These are phyloP conservation scores for Chesias legatella DNA, from an alignment of 2,888 invertebrate genomes.

Conservation along the genomic window DNA sequence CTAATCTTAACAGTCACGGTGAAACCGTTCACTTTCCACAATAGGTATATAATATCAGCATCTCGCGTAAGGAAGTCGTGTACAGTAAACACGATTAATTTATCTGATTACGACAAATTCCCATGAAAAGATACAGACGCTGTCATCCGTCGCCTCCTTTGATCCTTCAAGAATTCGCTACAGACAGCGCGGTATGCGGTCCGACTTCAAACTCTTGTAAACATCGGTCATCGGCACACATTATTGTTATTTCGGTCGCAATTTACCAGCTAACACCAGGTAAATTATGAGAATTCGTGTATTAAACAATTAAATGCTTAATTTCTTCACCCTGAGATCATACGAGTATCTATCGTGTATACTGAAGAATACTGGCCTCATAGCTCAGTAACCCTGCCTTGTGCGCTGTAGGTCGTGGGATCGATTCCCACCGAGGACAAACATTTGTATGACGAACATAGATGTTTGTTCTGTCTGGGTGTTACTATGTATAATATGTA, in stretches of 20 bases:
- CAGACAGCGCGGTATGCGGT: constrained; percentile 41
- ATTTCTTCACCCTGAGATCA: constrained; percentile 3
- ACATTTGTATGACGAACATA: no score
- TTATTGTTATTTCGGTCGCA: constrained; percentile 47
- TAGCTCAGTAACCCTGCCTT: no score
- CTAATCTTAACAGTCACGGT: no score
- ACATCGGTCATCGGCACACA: constrained; percentile 50
- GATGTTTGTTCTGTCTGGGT: no score
- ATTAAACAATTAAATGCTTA: constrained; percentile 25
- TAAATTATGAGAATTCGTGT: constrained; percentile 32
- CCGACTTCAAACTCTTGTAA: constrained; percentile 45
- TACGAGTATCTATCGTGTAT: no score
- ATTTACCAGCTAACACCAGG: constrained; percentile 36
- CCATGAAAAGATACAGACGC: constrained; percentile 61
- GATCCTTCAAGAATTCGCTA: constrained; percentile 57
- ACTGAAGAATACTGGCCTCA: no score
- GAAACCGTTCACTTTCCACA: no score
- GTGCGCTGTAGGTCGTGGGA: no score
- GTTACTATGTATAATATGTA: no score
- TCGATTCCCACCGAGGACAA: no score
- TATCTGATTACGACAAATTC: constrained; percentile 62
- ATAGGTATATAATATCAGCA: constrained; percentile 27
- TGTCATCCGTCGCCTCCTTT: constrained; percentile 51
- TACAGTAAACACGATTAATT: constrained; percentile 53
- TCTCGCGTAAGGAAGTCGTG: constrained; percentile 55